Base-by-base conservation (phyloP, 2,797 vertebrate species). In the Cynodonichthys magdalenae region DNA sequence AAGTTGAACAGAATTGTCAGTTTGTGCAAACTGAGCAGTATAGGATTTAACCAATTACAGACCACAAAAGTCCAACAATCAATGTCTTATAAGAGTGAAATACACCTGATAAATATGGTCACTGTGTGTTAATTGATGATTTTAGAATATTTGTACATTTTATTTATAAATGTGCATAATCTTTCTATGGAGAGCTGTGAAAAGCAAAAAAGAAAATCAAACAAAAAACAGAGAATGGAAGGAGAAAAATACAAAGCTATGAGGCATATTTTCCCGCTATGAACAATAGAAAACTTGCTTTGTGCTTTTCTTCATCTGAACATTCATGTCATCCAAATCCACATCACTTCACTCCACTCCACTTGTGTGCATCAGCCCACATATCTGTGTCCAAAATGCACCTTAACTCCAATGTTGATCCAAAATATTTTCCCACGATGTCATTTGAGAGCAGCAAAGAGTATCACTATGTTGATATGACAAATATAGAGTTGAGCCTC, bases 401-500 rank as follows among this genome's bases (percentile, higher is more conserved):
- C 77, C 87, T 84, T 77, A 73, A 79, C 76, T 76, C 58, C 59
- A 44, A 66, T 56, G 84, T 73, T 81, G 77, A 86, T 83, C 79
- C 71, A 79, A 68, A 66, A 87, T 86, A 79, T 82, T 78, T 90
- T 90, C 89, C 85, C 85, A 89, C 83, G 87, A 86, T 86, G 90
- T 86, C 78, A 91, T 89, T 66, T 52, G 89, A 92, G 90, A 90
- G 77, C 74, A 47, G 79, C 82, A 75, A 90, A 90, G 71, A 85
- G 77, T 85, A 92, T 91, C 84, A 56, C 86, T 83, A 63, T 61
- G 89, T 89, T 90, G 89, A 91, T 91, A 87, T 85, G 86, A 90
- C 89, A 90, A 89, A 92, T 91, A 92, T 92, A 91, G 90, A 90
- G 84, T 27, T 71, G 75, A 75, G 81, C 87, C 87, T 81, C 81